Evolutionary conservation across 1,140 invertebrate species (phyloP), one percentile per base, ranked within the genome.

Genomic region (Nasonia vitripennis): DNA sequence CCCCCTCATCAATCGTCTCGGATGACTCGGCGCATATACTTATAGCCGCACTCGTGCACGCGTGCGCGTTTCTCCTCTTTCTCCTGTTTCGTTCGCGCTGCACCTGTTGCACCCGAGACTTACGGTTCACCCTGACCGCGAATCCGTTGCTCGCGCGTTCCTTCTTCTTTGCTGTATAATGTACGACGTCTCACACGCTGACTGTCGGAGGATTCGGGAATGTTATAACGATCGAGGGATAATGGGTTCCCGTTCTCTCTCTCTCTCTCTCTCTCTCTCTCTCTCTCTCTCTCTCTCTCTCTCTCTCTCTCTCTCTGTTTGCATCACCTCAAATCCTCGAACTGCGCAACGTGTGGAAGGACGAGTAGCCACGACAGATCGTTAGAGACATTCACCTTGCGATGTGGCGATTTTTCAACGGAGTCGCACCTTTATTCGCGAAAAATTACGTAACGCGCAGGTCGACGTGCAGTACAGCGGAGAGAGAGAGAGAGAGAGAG

Each of bases 81-180:
- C 4, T 70, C 79, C 7, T 14, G 31, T 14, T 71, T 31, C 27
- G 5, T n/a, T 79, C n/a, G 14, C 2, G 55, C 12, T 80, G 62
- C 45, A 80, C 78, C 62, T 80, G 78, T 80, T 81, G 79, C 79
- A 48, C 12, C 12, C 14, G 17, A 62, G 6, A 71, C 68, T 71
- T 6, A 2, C 68, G 68, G 2, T 71, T 79, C 34, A 41, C 31
- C 78, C 34, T 79, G 62, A 41, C 55, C 62, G 62, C 34, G 62
- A 41, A 41, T 41, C 37, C 37, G 73, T 10, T 75, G 73, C 31
- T 45, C 20, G 34, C 41, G 3, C 3, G 0, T 62, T 62, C 20
- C 4, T 55, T 55, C 17, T 55, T 55, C 17, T 62, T 17, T 6
- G 55, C 55, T 62, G 1, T 62, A 20, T 37, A 37, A 37, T 37